Base-by-base conservation (phyloP, 2,113 vertebrate species). In the Ictalurus punctatus region DNA sequence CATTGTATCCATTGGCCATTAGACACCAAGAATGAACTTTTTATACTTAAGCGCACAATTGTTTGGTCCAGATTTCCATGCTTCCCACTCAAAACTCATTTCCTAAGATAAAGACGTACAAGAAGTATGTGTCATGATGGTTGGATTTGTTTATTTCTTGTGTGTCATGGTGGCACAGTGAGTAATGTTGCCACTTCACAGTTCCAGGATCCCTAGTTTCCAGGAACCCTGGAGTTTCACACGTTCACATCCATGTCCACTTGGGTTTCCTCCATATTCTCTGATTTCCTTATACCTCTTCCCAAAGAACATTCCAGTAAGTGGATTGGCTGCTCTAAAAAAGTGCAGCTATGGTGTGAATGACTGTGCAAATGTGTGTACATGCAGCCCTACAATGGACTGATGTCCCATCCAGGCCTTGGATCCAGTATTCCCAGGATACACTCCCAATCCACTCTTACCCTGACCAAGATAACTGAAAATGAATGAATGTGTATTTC, bases 41-140 rank as follows among this genome's bases (percentile, higher is more conserved):
- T 80, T 80, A 17, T 56, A n/a, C 44, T 14, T 1, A 76, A 44
- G 27, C 25, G 9, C 8, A 27, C 1, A 84, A 52, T 84, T 67
- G 83, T 69, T 52, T 83, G 74, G 48, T 30, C 30, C 3, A 76
- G 48, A 17, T 48, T 78, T 44, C 74, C 74, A 78, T 48, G 40
- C 1, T 78, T 78, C 23, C 3, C 44, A 52, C 40, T 52, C 9
- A 10, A 44, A 76, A 23, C 74, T 14, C 74, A 78, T 27, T 78
- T 52, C 74, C 74, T 52, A 78, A 27, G 74, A 52, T 52, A 52
- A 52, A 78, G 40, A 78, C 73, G 73, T 78, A 78, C 74, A 78
- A 78, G 74, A 78, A 78, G 74, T 52, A 78, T 78, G 74, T 78
- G 74, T 52, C 74, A 78, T 78, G 3, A 6, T 27, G 10, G 23